A percentile compares a stretch with the other conserved stretches of the same genome.
Evolutionary conservation across 2,888 invertebrate genomes (phyloP).

Genomic region (Campoplex capitator): DNA sequence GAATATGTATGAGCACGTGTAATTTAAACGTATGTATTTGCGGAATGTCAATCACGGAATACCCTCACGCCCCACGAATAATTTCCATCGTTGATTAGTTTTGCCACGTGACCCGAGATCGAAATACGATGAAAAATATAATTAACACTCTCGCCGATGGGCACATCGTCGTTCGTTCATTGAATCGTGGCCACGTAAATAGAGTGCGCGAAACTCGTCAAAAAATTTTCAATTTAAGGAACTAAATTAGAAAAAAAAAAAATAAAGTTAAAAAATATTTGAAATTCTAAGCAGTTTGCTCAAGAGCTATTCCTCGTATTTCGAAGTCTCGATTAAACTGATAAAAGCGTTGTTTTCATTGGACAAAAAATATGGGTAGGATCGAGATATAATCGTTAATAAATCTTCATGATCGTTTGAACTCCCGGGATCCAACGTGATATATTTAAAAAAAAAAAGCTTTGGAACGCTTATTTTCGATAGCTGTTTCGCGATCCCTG

Average conservation of each 20-base stretch:
- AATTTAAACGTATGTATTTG: neutral
- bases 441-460: neutral
- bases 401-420: constrained; percentile 29
- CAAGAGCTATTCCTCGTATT: neutral
- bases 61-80: neutral
- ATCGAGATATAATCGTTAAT: neutral
- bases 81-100: constrained; percentile 49
- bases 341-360: neutral
- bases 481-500: constrained; percentile 14
- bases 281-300: neutral
- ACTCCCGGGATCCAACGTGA: neutral
- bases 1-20: constrained; percentile 6
- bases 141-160: constrained; percentile 6
- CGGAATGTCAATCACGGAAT: constrained; percentile 14
- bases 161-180: constrained; percentile 20
- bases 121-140: constrained; percentile 33
- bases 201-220: neutral
- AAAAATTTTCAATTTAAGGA: neutral
- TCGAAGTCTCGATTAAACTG: neutral
- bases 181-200: neutral
- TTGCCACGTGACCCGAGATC: constrained; percentile 24
- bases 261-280: neutral
- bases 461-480: neutral
- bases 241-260: neutral
- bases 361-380: neutral